Evolutionary conservation across 2,113 vertebrate genomes (phyloP).

Genomic region (Junco hyemalis): DNA sequence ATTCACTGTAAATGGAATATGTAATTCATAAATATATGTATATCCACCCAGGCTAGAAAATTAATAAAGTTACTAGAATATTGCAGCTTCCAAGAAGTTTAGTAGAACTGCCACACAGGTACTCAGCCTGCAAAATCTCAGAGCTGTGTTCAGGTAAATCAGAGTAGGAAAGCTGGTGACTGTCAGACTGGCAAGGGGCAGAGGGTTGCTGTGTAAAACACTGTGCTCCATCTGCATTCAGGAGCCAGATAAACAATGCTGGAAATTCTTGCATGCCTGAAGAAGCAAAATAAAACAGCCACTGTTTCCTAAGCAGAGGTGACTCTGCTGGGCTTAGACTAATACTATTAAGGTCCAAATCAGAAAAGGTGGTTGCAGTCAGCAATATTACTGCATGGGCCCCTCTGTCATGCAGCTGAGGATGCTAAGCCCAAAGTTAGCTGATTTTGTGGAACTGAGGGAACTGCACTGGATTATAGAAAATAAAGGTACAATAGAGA

Average conservation of each 20-base stretch:
- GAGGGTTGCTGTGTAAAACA: not conserved
- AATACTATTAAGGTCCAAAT: conserved; percentile 56
- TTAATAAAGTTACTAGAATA: not conserved
- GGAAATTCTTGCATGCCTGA: not conserved
- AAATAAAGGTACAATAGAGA: not conserved
- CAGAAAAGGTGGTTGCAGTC: conserved; percentile 33
- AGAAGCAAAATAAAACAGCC: conserved; percentile 7
- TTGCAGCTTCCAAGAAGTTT: not conserved
- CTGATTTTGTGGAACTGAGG: not conserved
- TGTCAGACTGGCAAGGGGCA: not conserved
- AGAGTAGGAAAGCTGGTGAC: not conserved
- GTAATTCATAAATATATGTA: not conserved
- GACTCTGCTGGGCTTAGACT: conserved; percentile 53
- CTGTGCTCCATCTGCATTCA: not conserved
- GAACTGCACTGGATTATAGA: not conserved
- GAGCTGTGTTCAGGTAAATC: not conserved
- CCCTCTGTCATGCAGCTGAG: not conserved
- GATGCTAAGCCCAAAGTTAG: not conserved
- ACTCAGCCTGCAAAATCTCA: not conserved
- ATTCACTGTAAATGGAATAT: not conserved
- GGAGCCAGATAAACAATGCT: not conserved
- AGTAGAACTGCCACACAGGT: not conserved
- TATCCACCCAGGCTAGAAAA: not conserved
- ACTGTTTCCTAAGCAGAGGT: conserved; percentile 50
- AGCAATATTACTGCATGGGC: not conserved